A percentile compares a stretch with the other conserved stretches of the same genome.
These are phyloP conservation scores for Coptodon rendalli DNA, from an alignment of 2,113 vertebrate genomes.

Conservation along the genomic window DNA sequence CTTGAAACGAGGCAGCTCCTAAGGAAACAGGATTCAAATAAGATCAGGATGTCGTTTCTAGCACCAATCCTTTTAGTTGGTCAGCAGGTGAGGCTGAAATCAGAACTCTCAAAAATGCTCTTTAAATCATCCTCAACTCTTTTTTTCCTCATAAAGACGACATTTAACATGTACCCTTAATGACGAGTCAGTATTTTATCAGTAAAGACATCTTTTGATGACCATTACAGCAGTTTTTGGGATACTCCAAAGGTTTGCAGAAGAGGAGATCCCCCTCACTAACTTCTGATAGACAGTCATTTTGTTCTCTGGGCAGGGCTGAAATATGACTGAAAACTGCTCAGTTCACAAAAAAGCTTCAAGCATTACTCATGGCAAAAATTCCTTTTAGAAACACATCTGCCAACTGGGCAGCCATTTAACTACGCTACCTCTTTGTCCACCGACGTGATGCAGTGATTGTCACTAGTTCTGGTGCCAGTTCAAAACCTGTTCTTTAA, in stretches of 20 bases:
- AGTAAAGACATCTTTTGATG: background rate
- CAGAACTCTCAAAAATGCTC: background rate
- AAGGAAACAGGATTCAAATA: background rate
- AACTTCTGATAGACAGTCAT: background rate
- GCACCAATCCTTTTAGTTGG: background rate
- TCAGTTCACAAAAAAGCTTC: background rate
- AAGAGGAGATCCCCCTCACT: background rate
- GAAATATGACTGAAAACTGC: background rate
- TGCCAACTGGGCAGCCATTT: background rate
- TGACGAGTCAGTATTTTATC: background rate
- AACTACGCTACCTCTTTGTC: background rate
- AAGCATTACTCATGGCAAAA: background rate
- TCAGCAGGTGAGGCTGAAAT: background rate
- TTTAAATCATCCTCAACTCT: background rate
- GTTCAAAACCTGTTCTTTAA: background rate
- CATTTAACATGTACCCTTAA: background rate
- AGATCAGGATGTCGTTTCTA: background rate
- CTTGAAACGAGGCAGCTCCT: slow-evolving; percentile 87
- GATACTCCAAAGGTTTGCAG: background rate
- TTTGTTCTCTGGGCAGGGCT: background rate
- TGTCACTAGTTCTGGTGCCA: background rate
- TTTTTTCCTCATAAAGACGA: background rate
- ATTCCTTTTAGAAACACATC: background rate
- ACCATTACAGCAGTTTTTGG: background rate
- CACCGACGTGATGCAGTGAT: background rate